Conservation (phyloP, 2,797 vertebrate species). For the Enteromius mattozi region DNA sequence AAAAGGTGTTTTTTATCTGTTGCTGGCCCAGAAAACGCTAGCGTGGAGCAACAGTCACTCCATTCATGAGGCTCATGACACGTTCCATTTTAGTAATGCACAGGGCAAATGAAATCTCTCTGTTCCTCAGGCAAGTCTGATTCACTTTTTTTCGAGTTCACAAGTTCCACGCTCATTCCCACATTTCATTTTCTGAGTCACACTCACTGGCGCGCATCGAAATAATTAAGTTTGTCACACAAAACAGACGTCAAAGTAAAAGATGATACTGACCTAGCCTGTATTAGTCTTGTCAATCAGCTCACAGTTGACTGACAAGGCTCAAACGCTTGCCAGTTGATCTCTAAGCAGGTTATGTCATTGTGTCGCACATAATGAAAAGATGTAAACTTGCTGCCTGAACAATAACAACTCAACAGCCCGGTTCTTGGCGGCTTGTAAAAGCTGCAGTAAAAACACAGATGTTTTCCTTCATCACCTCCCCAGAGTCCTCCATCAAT, state of each 20-base stretch:
- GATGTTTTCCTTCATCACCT: conserved; percentile 53
- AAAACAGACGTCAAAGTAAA: conserved; percentile 20
- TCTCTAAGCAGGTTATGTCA: conserved; percentile 40
- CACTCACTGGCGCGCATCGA: background rate
- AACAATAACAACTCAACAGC: conserved; percentile 46
- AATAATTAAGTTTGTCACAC: conserved; percentile 3
- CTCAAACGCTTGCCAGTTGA: conserved; percentile 4
- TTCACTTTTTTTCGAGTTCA: conserved; percentile 13
- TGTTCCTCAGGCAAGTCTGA: conserved; percentile 66
- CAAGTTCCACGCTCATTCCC: conserved; percentile 23
- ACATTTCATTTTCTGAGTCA: conserved; percentile 19
- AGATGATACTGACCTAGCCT: background rate
- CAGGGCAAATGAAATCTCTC: conserved; percentile 65
- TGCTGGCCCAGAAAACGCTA: conserved; percentile 32
- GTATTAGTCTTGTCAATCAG: conserved; percentile 15
- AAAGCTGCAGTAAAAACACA: conserved; percentile 56
- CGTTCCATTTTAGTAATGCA: conserved; percentile 62
- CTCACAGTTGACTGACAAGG: conserved; percentile 36
- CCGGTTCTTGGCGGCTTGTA: conserved; percentile 52
- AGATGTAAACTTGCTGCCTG: conserved; percentile 39
- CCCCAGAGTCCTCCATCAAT: conserved; percentile 33
- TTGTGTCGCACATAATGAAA: conserved; percentile 42
- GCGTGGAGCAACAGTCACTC: conserved; percentile 70
- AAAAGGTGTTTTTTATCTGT: conserved; percentile 68
- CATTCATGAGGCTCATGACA: conserved; percentile 72